These are phyloP conservation scores for Mustela lutreola DNA, from an alignment of 2,113 vertebrate genomes.

Conservation along the genomic window DNA sequence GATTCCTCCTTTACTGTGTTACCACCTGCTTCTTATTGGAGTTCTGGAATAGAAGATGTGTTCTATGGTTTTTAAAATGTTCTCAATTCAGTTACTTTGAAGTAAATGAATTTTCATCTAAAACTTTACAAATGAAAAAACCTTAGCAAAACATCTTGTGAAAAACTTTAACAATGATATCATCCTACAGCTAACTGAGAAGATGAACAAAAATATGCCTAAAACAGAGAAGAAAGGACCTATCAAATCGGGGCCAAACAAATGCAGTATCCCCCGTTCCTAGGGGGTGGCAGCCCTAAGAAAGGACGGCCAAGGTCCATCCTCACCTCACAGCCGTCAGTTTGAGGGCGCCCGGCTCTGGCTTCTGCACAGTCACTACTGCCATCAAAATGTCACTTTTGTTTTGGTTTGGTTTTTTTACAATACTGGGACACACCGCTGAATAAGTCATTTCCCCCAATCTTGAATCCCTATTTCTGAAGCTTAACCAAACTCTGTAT, in stretches of 20 bases:
- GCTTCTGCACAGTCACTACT: neutral
- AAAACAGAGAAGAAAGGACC: neutral
- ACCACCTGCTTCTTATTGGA: neutral
- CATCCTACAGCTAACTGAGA: conserved; percentile 46
- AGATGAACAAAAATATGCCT: conserved; percentile 46
- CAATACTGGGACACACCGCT: neutral
- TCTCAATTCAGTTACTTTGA: conserved; percentile 66
- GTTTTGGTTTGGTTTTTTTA: neutral
- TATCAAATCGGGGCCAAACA: neutral
- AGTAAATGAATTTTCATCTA: conserved; percentile 45
- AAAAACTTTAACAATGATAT: conserved; percentile 53
- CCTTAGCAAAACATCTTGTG: conserved; percentile 15
- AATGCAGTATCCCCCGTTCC: no score
- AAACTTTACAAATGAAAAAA: conserved; percentile 53
- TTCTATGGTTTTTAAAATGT: neutral
- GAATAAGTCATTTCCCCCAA: neutral
- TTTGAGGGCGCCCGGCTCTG: neutral
- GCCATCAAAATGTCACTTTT: neutral
- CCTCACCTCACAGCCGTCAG: neutral
- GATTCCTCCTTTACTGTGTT: neutral
- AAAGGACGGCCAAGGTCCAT: accelerated
- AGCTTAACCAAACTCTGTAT: neutral
- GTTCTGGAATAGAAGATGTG: neutral
- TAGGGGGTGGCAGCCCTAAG: accelerated
- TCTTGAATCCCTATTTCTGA: neutral